Conservation (phyloP, 1,140 invertebrate species). For the Drosophila pectinifera region DNA sequence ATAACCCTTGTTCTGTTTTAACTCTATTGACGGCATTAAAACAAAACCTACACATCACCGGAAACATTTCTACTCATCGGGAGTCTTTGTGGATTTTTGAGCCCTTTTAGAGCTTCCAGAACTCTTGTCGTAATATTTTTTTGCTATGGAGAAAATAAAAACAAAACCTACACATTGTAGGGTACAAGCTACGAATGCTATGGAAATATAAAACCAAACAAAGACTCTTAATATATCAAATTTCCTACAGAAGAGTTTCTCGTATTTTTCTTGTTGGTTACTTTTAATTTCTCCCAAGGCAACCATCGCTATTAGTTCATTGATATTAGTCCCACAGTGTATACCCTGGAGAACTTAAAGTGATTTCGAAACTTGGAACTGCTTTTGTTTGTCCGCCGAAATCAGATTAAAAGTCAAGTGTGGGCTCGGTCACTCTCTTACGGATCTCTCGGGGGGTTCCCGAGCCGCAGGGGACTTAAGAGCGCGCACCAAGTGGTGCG, state of each 20-base stretch:
- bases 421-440: slow-evolving; percentile 1
- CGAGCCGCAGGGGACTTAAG: slow-evolving; percentile 2
- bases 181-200: not conserved
- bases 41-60: no score
- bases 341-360: no score
- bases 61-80: not conserved
- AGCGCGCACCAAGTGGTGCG: not conserved
- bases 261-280: no score
- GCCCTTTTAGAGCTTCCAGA: no score
- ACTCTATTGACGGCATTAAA: no score
- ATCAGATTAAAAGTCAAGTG: not conserved
- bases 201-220: not conserved
- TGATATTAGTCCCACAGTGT: not conserved
- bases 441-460: not conserved
- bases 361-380: not conserved
- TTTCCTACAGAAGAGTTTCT: not conserved
- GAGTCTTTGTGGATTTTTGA: not conserved
- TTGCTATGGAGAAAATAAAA: not conserved
- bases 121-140: no score
- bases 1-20: not conserved
- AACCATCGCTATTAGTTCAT: no score
- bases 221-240: not conserved
- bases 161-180: not conserved
- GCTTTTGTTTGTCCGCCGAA: not conserved
- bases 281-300: no score